Evolutionary conservation across 2,113 vertebrate genomes (phyloP), one percentile per base, ranked within the genome.

Genomic region (Thomomys bottae): DNA sequence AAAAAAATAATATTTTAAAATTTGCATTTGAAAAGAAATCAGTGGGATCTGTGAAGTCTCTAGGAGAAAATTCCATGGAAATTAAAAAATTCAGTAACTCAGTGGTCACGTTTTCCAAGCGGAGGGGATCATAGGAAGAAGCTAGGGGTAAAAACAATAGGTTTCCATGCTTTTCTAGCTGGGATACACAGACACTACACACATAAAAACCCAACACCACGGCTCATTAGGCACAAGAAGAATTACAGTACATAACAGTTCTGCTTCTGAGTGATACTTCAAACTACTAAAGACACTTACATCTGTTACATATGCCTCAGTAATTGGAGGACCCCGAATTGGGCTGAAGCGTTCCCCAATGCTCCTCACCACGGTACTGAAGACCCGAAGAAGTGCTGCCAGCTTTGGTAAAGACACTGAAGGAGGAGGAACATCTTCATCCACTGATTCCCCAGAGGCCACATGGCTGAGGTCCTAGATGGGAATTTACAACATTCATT

Each of bases 331-430:
- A 26, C 99, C 99, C 90, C 99, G 97, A 89, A 99, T 97, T 5
- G 99, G 99, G 96, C 98, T 99, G 97, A 99, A 99, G 18, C 99
- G 97, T 66, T 99, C 99, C 82, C 99, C 99, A 2, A 99, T 99
- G 97, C 99, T 99, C 97, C 99, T 99, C 89, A 99, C 99, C 92
- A 99, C 99, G 0, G 99, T 99, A 82, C 99, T 99, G 97, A 99
- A 99, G 28, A 99, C 99, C 2, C 99, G 98, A 38, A 99, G 98
- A 42, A 99, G 98, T 0, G 99, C 99, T 5, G 99, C 99, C 96
- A 99, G 97, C 76, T 99, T 99, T 18, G 99, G 99, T 75, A 99
- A 97, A 0, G 99, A 99, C 92, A 99, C 99, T 3, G 99, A 99
- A 38, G 99, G 99, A 54, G 99, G 99, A 45, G 99, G 99, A 91